These are phyloP conservation scores for Plusia festucae DNA, from an alignment of 2,888 invertebrate genomes.

Conservation along the genomic window DNA sequence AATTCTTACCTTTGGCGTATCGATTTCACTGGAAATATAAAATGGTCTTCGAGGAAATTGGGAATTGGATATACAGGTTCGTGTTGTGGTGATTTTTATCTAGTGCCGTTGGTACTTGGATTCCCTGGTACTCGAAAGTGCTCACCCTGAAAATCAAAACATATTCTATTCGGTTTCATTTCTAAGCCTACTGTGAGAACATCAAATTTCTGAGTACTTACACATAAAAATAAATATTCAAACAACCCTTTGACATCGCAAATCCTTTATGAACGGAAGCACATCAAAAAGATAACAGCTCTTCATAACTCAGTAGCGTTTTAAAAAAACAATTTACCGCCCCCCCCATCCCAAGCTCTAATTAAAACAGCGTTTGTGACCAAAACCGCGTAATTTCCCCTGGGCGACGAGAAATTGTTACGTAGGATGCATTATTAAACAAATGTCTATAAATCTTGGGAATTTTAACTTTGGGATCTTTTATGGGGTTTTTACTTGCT, in stretches of 20 bases:
- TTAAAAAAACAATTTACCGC: constrained; percentile 41
- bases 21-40: neutral
- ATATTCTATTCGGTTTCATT: neutral
- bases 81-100: neutral
- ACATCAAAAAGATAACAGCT: constrained; percentile 20
- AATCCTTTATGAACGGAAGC: neutral
- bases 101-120: neutral
- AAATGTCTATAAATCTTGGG: constrained; percentile 50
- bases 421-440: constrained; percentile 59
- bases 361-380: constrained; percentile 53
- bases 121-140: neutral
- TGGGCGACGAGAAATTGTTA: constrained; percentile 34
- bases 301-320: constrained; percentile 39
- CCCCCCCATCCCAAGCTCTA: constrained; percentile 39
- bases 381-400: constrained; percentile 53
- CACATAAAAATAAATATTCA: neutral
- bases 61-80: neutral
- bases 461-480: constrained; percentile 50
- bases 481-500: constrained; percentile 57
- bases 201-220: neutral
- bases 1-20: constrained; percentile 1
- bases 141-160: neutral
- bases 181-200: neutral
- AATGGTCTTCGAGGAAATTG: constrained; percentile 4
- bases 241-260: neutral